Percentiles rank a stretch among this genome's conserved stretches.
These are phyloP conservation scores for Percopsis omiscomaycus DNA, from an alignment of 2,797 vertebrate species.

Conservation along the genomic window DNA sequence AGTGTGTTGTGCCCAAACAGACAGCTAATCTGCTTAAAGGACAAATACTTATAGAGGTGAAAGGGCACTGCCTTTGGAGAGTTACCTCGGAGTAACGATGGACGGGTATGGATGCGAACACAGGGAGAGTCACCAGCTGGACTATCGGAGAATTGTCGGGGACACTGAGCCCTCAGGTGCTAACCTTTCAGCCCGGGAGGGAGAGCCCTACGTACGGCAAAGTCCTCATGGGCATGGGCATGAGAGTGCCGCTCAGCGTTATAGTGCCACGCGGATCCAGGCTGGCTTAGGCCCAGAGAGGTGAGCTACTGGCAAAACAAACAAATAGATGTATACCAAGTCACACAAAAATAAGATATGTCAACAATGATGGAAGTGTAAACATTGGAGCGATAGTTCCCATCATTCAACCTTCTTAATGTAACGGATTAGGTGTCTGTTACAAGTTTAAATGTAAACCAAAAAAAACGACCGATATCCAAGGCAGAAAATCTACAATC, in stretches of 20 bases:
- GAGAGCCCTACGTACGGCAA: conserved; percentile 38
- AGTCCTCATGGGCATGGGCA: conserved; percentile 64
- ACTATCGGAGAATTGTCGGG: conserved; percentile 70
- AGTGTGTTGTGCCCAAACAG: not conserved
- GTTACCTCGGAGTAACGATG: conserved; percentile 62
- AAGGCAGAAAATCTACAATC: not conserved
- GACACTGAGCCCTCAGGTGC: conserved; percentile 46
- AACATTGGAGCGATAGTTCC: too few relatives aligned
- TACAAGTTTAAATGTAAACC: too few relatives aligned
- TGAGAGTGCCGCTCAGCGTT: conserved; percentile 84
- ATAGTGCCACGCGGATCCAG: conserved; percentile 82
- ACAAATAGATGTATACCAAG: not conserved
- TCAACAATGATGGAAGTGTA: not conserved
- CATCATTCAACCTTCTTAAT: too few relatives aligned
- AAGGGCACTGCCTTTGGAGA: conserved; percentile 19
- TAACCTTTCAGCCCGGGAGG: conserved; percentile 26
- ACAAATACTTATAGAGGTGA: conserved; percentile 8
- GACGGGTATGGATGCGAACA: conserved; percentile 57
- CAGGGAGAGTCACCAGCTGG: conserved; percentile 50
- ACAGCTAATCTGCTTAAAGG: conserved; percentile 1
- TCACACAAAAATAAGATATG: not conserved
- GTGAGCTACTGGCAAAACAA: conserved; percentile 65
- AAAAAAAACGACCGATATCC: not conserved
- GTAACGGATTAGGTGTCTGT: too few relatives aligned
- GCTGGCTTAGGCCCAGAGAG: conserved; percentile 84